phyloP scores from a whole-genome alignment of 2,113 vertebrate genomes.

The Heterochromis multidens region DNA sequence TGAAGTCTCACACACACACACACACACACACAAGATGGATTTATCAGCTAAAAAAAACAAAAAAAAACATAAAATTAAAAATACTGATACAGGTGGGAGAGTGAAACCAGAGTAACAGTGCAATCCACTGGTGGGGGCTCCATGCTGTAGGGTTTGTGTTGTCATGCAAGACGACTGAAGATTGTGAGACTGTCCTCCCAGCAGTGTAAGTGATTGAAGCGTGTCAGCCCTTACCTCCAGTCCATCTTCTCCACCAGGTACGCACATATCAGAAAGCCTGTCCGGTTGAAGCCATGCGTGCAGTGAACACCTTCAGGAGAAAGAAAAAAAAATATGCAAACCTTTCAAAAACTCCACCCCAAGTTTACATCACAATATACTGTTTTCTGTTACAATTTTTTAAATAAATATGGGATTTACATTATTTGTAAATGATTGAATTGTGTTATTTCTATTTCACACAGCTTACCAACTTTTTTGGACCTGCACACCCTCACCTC shows the following conservation, averaged over 20 bases:
- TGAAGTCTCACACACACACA: neutral
- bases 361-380: neutral
- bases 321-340: neutral
- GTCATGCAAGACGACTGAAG: neutral
- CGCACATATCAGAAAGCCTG: constrained; percentile 96
- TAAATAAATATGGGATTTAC: neutral
- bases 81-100: neutral
- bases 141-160: neutral
- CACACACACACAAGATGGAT: neutral
- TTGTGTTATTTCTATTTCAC: neutral
- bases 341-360: neutral
- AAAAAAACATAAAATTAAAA: neutral
- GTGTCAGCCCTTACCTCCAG: constrained; percentile 86
- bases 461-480: neutral
- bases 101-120: neutral
- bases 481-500: neutral
- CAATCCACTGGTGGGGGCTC: neutral
- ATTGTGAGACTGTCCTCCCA: neutral
- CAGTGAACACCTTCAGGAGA: constrained; percentile 90
- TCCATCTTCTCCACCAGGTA: constrained; percentile 98
- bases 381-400: neutral
- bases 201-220: neutral
- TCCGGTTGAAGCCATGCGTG: constrained; percentile 98
- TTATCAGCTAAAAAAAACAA: neutral
- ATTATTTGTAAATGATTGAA: neutral